A percentile compares a stretch with the other conserved stretches of the same genome.
These are phyloP conservation scores for Solen grandis DNA, from an alignment of 1,140 invertebrate species.

Conservation along the genomic window DNA sequence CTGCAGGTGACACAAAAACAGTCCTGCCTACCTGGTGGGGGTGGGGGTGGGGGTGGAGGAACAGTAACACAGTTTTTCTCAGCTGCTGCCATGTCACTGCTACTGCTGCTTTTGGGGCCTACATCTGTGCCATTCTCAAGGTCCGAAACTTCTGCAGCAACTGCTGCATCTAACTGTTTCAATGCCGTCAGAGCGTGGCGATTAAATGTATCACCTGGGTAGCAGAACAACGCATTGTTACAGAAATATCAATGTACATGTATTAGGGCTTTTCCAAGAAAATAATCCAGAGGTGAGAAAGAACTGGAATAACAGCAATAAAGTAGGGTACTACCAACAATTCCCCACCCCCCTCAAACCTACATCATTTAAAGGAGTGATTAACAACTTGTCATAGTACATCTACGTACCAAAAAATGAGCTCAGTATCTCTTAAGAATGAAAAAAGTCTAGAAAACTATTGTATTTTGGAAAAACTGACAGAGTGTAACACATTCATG, in stretches of 20 bases:
- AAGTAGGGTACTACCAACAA: no score
- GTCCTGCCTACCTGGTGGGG: no score
- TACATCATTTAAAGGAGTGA: no score
- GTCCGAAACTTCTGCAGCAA: constrained; percentile 69
- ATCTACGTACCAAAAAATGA: no score
- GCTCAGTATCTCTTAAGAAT: no score
- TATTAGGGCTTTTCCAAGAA: not conserved
- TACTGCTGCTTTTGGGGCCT: not conserved
- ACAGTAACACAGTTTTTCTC: constrained; percentile 14
- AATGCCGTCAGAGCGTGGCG: constrained; percentile 70
- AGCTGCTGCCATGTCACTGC: not conserved
- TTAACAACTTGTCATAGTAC: no score
- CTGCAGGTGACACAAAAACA: no score
- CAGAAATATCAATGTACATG: not conserved
- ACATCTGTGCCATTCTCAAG: constrained; percentile 34
- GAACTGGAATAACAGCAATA: no score
- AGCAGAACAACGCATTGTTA: not conserved
- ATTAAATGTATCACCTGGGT: constrained; percentile 69
- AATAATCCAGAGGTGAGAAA: not conserved
- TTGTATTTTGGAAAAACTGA: no score
- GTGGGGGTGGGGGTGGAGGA: constrained; percentile 68
- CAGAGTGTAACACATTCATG: no score
- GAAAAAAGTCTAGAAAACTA: no score
- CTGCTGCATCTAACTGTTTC: constrained; percentile 77
- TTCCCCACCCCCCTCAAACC: no score